phyloP scores from a whole-genome alignment of 2,797 vertebrate genomes.

The Loriculus beryllinus region DNA sequence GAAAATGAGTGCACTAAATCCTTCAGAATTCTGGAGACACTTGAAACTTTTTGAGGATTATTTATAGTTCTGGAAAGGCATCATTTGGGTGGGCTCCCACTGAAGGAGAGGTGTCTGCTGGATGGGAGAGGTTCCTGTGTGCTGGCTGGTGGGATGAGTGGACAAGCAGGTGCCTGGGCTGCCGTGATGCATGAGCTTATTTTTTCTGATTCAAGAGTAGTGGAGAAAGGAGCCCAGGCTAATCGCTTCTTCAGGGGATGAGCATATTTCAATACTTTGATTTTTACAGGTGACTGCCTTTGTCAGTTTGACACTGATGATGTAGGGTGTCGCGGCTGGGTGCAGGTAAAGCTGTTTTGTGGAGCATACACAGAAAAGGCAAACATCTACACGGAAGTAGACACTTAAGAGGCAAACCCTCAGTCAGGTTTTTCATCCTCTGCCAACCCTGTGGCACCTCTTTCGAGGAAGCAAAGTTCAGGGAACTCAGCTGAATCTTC shows the following conservation, averaged over 20 bases:
- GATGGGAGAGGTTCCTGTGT: not conserved
- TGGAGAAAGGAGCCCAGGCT: not conserved
- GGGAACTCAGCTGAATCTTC: not conserved
- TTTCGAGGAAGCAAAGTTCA: not conserved
- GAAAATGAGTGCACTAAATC: not conserved
- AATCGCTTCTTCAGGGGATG: not conserved
- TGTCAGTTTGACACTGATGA: accelerated
- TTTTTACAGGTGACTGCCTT: not conserved
- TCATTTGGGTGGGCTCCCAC: accelerated
- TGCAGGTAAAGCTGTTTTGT: accelerated
- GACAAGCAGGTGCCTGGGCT: not conserved
- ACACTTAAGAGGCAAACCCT: not conserved
- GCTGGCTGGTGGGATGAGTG: not conserved
- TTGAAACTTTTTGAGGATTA: not conserved
- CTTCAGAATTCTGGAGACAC: not conserved
- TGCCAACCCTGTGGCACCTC: not conserved
- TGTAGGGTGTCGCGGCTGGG: accelerated
- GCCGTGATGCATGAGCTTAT: accelerated
- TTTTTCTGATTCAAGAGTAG: not conserved
- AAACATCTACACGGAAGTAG: not conserved
- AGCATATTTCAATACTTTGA: not conserved
- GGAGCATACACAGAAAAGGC: accelerated
- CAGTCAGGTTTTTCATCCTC: not conserved
- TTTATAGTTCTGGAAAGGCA: not conserved
- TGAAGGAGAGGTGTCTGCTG: not conserved